These are phyloP conservation scores for Ceyx margarethae DNA, from an alignment of 2,113 vertebrate species.

Conservation along the genomic window DNA sequence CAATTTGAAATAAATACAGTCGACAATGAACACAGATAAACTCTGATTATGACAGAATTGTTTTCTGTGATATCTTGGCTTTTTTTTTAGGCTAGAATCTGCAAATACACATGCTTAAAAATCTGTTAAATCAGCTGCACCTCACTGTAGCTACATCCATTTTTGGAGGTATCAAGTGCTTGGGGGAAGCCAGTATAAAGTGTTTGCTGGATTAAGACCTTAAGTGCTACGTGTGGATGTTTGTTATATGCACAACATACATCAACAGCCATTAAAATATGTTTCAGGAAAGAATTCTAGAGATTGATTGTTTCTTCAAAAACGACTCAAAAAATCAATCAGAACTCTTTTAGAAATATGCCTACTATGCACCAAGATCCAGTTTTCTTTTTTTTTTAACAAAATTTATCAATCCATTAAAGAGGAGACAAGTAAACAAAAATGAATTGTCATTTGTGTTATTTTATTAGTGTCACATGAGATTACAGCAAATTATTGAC, in stretches of 20 bases:
- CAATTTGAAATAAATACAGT: conserved; percentile 53
- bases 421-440: conserved; percentile 78
- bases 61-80: conserved; percentile 51
- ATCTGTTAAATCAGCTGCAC: conserved; percentile 23
- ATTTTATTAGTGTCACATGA: conserved; percentile 81
- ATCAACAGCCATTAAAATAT: conserved; percentile 68
- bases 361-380: conserved; percentile 70
- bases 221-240: background rate
- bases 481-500: conserved; percentile 78
- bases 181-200: background rate
- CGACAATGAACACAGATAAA: conserved; percentile 30
- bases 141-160: background rate
- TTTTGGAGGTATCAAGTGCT: background rate
- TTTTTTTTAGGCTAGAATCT: background rate
- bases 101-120: conserved; percentile 34
- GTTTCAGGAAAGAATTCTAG: conserved; percentile 64
- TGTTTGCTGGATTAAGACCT: conserved; percentile 8
- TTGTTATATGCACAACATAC: conserved; percentile 29
- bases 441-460: conserved; percentile 79
- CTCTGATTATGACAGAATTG: conserved; percentile 34
- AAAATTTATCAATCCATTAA: conserved; percentile 77
- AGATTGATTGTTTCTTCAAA: conserved; percentile 74
- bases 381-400: conserved; percentile 56
- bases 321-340: conserved; percentile 74
- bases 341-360: conserved; percentile 80